Evolutionary conservation across 2,888 invertebrate genomes (phyloP).

Genomic region (Scaptomyza caliginosa): DNA sequence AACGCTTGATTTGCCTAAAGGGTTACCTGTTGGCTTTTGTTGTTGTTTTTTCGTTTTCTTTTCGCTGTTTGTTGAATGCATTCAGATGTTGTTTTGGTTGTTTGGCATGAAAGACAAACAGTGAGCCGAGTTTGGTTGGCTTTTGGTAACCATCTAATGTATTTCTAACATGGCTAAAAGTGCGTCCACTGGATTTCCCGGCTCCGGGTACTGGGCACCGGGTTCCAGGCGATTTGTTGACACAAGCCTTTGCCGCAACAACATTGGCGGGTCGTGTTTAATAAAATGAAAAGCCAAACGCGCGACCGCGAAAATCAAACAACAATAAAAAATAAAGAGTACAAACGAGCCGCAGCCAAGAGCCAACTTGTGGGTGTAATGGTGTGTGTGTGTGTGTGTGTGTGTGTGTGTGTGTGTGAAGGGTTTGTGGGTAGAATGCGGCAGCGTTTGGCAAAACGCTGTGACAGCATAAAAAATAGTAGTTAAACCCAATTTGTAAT

Average conservation of each 20-base stretch:
- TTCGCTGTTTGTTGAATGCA: conserved; percentile 27
- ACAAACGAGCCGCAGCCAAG: conserved; percentile 1
- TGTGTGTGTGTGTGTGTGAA: background rate
- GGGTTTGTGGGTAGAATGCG: background rate
- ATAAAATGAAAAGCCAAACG: conserved; percentile 74
- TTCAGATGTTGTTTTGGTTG: conserved; percentile 20
- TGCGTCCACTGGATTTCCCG: conserved; percentile 29
- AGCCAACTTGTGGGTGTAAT: conserved; percentile 10
- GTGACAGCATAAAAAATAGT: conserved; percentile 63
- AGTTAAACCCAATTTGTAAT: conserved; percentile 77
- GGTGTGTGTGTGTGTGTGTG: background rate
- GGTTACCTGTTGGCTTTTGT: background rate
- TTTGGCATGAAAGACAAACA: conserved; percentile 19
- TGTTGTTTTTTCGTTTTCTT: background rate
- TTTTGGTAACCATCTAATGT: conserved; percentile 24
- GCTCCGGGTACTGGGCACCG: background rate
- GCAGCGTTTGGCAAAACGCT: conserved; percentile 44
- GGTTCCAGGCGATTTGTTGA: conserved; percentile 56
- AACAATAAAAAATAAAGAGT: conserved; percentile 68
- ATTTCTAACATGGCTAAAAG: conserved; percentile 47
- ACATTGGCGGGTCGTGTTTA: conserved; percentile 70
- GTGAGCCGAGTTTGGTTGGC: background rate
- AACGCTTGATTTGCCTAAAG: background rate
- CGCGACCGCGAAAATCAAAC: conserved; percentile 76
- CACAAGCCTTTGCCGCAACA: conserved; percentile 56